Conservation (phyloP, 2,888 invertebrate species). For the Ectemnius cavifrons region DNA sequence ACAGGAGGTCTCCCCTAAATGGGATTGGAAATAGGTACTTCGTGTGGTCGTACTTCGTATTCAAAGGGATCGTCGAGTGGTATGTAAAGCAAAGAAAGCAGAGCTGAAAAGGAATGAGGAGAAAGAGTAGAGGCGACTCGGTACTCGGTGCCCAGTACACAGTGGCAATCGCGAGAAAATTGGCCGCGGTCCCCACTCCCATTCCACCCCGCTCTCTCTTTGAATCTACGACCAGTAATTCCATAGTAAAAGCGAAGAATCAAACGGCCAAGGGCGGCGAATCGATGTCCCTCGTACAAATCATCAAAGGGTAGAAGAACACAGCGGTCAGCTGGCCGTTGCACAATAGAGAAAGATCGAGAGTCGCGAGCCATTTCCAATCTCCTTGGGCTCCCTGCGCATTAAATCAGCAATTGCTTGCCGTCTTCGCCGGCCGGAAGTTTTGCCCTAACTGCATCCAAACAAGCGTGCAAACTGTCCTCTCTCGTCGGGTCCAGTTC, state of each 20-base stretch:
- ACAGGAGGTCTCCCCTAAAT: no score
- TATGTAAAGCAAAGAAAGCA: no score
- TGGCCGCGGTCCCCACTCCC: neutral
- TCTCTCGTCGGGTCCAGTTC: slow-evolving; percentile 89
- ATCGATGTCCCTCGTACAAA: neutral
- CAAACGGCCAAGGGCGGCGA: no score
- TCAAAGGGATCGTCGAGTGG: no score
- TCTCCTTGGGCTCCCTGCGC: slow-evolving; percentile 27
- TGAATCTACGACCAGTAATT: no score
- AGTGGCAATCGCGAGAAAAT: neutral
- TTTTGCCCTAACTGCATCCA: slow-evolving; percentile 88
- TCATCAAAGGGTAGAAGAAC: neutral
- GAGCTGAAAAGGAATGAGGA: no score
- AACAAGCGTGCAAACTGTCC: slow-evolving; percentile 88
- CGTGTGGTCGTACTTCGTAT: no score
- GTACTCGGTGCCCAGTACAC: neutral
- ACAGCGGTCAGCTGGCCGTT: neutral
- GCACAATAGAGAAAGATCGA: neutral
- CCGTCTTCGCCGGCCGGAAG: slow-evolving; percentile 91
- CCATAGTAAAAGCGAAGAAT: no score
- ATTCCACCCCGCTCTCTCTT: neutral
- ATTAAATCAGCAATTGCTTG: slow-evolving; percentile 69
- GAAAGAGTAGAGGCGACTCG: no score
- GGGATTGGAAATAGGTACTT: no score
- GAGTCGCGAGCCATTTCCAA: neutral